Conservation (phyloP, 2,888 invertebrate genomes). For the Pristionchus fissidentatus region DNA sequence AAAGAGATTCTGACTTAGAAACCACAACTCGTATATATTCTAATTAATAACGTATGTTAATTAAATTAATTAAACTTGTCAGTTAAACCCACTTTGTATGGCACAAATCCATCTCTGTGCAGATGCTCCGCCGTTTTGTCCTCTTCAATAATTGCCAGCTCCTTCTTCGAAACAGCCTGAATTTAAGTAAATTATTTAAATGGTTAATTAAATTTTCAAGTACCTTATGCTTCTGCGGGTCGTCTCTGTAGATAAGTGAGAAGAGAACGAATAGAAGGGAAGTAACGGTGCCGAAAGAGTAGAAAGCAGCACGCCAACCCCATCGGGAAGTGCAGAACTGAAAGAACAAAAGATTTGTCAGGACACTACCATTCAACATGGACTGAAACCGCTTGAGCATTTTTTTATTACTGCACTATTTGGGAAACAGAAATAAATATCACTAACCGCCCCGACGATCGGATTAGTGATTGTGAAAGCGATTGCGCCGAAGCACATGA, state of each 20-base stretch:
- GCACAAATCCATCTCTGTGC: constrained; percentile 67
- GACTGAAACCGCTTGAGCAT: not conserved
- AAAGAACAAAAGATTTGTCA: constrained; percentile 3
- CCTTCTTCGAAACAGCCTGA: constrained; percentile 56
- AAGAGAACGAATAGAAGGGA: constrained; percentile 58
- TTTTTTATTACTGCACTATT: not conserved
- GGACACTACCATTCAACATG: too few species aligned
- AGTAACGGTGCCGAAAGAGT: constrained; percentile 58
- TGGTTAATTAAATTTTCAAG: not conserved
- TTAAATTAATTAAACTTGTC: not conserved
- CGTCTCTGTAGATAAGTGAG: constrained; percentile 62
- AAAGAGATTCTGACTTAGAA: not conserved
- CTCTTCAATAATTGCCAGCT: constrained; percentile 63
- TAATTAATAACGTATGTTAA: not conserved
- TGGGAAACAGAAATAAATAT: not conserved
- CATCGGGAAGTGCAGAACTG: constrained; percentile 60
- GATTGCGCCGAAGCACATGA: constrained; percentile 25
- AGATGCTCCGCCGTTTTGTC: constrained; percentile 68
- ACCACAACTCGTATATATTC: not conserved
- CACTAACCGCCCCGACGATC: not conserved
- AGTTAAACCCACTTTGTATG: constrained; percentile 63
- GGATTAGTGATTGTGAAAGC: constrained; percentile 35
- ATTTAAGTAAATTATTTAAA: not conserved
- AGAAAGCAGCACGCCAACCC: constrained; percentile 72
- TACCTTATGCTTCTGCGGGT: constrained; percentile 54